These are phyloP conservation scores for Argyra leucocephala DNA, from an alignment of 2,888 invertebrate genomes.

Conservation along the genomic window DNA sequence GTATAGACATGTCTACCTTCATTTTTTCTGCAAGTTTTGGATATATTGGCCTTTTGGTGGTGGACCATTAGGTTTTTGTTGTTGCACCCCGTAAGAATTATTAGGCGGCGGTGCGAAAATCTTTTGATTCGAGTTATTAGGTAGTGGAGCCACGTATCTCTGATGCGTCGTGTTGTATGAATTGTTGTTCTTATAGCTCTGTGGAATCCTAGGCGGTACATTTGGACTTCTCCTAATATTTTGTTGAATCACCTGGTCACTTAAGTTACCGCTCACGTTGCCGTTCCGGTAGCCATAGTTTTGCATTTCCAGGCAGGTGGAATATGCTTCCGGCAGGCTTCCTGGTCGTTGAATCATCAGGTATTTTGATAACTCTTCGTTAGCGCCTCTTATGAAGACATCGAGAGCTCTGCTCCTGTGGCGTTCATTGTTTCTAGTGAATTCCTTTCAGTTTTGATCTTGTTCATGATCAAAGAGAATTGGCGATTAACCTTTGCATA, in stretches of 20 bases:
- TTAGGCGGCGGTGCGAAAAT: not conserved
- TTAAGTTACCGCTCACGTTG: not conserved
- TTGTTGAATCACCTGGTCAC: too few species aligned
- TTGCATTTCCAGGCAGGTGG: conserved; percentile 14
- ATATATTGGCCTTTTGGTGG: conserved; percentile 10
- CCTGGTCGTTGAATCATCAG: not conserved
- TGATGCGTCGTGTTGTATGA: not conserved
- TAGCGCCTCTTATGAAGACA: conserved; percentile 18
- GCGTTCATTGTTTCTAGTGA: conserved; percentile 17
- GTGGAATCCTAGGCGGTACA: not conserved
- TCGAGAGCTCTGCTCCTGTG: conserved; percentile 17
- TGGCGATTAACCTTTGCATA: conserved; percentile 21
- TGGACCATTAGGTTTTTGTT: not conserved
- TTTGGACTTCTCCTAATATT: not conserved
- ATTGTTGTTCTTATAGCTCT: not conserved
- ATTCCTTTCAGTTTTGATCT: conserved; percentile 21
- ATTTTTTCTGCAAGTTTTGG: conserved; percentile 13
- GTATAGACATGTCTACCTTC: conserved; percentile 15
- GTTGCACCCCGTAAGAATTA: not conserved
- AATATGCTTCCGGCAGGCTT: conserved; percentile 19
- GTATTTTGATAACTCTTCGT: conserved; percentile 16
- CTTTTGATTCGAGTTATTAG: too few species aligned
- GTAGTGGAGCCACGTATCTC: too few species aligned
- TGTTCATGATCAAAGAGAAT: too few species aligned
- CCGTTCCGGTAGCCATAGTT: not conserved